These are phyloP conservation scores for Xenopus petersii DNA, from an alignment of 2,797 vertebrate genomes.

Conservation along the genomic window DNA sequence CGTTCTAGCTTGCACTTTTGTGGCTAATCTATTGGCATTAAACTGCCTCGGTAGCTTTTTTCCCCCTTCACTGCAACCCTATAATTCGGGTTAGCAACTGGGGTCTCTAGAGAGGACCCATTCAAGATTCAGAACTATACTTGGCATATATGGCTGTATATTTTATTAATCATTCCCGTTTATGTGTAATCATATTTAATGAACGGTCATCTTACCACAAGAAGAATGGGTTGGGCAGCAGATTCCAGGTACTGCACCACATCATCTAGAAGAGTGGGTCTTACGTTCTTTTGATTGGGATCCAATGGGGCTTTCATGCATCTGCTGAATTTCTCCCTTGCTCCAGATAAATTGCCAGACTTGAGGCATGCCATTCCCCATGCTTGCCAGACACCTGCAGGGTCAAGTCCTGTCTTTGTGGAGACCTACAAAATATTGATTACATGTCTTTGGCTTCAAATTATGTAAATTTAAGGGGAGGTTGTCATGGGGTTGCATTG, in stretches of 20 bases:
- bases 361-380: constrained; percentile 95
- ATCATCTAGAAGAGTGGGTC: constrained; percentile 83
- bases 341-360: constrained; percentile 78
- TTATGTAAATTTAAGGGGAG: too few species aligned
- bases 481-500: too few species aligned
- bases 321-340: constrained; percentile 88
- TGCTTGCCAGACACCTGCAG: constrained; percentile 89
- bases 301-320: constrained; percentile 88
- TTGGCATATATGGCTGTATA: too few species aligned
- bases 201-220: constrained; percentile 67
- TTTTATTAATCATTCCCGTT: too few species aligned
- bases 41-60: too few species aligned
- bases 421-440: constrained; percentile 74
- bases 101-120: too few species aligned
- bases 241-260: constrained; percentile 87
- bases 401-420: constrained; percentile 93
- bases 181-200: background rate
- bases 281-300: constrained; percentile 81
- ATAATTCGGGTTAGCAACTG: too few species aligned
- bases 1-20: too few species aligned
- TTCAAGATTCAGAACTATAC: too few species aligned
- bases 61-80: too few species aligned
- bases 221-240: constrained; percentile 66
- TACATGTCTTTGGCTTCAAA: too few species aligned
- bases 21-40: too few species aligned